A percentile compares a stretch with the other conserved stretches of the same genome.
These are phyloP conservation scores for Dendroctonus valens DNA, from an alignment of 1,140 invertebrate genomes.

Conservation along the genomic window DNA sequence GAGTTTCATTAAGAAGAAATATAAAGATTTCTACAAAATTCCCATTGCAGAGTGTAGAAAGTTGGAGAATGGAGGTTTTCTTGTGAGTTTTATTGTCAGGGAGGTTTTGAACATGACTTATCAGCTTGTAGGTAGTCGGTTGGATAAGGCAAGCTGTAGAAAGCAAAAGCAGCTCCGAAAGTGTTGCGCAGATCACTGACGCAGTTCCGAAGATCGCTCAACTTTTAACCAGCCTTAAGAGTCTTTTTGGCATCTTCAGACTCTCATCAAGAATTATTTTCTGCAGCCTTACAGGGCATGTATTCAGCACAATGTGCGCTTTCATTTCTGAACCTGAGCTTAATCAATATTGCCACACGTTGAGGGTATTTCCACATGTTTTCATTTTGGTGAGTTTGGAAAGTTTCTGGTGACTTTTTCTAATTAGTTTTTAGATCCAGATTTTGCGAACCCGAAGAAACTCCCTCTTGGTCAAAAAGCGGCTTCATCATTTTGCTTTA, in stretches of 20 bases:
- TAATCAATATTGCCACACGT: not conserved
- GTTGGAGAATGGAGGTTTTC: constrained; percentile 8
- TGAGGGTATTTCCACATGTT: not conserved
- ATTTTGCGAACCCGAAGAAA: not conserved
- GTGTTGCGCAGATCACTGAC: not conserved
- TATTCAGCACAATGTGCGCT: too few species aligned
- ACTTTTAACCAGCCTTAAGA: not conserved
- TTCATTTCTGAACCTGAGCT: not conserved
- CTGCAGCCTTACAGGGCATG: too few species aligned
- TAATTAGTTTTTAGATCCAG: not conserved
- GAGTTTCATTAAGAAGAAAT: not conserved
- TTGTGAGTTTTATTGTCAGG: not conserved
- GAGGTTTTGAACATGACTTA: not conserved
- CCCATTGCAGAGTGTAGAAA: constrained; percentile 9
- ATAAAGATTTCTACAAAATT: constrained; percentile 14
- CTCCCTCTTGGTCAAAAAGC: not conserved
- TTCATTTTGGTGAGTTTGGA: not conserved
- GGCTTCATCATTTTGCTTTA: not conserved
- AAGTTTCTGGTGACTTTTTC: not conserved
- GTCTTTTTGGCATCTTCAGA: not conserved
- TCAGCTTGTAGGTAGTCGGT: not conserved
- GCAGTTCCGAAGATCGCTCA: not conserved
- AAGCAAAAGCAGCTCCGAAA: not conserved
- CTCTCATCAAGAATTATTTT: not conserved
- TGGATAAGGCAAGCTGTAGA: constrained; percentile 7